A percentile compares a stretch with the other conserved stretches of the same genome.
phyloP scores from a whole-genome alignment of 35 echinoderm and acorn worm genomes.

The Apostichopus parvimensis region DNA sequence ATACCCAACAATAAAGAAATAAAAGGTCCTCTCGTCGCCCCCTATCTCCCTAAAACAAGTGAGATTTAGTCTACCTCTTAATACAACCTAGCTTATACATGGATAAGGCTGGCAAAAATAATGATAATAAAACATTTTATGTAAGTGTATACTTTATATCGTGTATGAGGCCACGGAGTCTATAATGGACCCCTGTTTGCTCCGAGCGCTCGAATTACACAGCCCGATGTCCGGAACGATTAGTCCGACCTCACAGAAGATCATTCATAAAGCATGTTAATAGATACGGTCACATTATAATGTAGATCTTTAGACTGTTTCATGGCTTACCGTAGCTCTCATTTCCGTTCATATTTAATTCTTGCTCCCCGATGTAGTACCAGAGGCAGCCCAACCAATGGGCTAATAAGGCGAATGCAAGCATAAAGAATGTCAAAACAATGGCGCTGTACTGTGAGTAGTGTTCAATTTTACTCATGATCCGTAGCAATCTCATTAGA shows the following conservation, averaged over 20 bases:
- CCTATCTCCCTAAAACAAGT: no score
- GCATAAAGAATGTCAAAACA: conserved; percentile 88
- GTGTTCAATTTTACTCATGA: conserved; percentile 93
- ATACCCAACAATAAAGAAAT: no score
- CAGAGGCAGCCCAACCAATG: conserved; percentile 98
- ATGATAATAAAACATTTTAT: neutral
- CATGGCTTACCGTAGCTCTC: conserved; percentile 30
- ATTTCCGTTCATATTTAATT: conserved; percentile 42
- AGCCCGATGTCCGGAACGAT: no score
- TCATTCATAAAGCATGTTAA: no score
- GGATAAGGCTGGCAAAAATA: no score
- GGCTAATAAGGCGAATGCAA: conserved; percentile 89
- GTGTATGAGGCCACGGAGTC: no score
- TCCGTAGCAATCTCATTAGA: conserved; percentile 69
- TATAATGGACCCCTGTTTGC: neutral
- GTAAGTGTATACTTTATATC: neutral
- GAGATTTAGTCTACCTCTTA: no score
- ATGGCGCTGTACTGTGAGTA: conserved; percentile 99
- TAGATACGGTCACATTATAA: no score
- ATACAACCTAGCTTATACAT: no score
- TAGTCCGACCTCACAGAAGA: no score
- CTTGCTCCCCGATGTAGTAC: conserved; percentile 82
- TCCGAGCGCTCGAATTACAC: conserved; percentile 10
- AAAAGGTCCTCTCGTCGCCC: no score
- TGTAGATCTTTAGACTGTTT: no score